Evolutionary conservation across 2,113 vertebrate species (phyloP), one percentile per base, ranked within the genome.

Genomic region (Leptodactylus fuscus): DNA sequence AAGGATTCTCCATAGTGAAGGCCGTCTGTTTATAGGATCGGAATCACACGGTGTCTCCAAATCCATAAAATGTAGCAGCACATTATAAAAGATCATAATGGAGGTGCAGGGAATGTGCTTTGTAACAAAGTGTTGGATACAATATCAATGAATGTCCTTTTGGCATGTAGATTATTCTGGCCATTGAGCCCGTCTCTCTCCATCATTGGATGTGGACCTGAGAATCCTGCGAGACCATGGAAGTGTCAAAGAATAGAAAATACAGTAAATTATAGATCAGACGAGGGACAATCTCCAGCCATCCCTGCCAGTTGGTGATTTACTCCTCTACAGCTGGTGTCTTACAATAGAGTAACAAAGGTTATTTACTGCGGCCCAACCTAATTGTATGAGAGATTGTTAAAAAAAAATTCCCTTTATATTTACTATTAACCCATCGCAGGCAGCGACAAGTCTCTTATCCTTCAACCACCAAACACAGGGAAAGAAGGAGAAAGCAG

Each of bases 231-330:
- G 51, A 83, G 69, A 71, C 24, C n/a, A 6, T 5, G 27, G 34
- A 41, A 55, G 29, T 82, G 67, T 71, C 81, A 55, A 38, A 73
- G 18, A 27, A 58, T 41, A 62, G 69, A 44, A 71, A 55, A 81
- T 81, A 44, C 38, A 11, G 78, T 81, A 32, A 81, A 81, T 65
- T 81, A 81, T 81, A 48, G 24, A 81, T 44, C 55, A 65, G 58
- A 12, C 29, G 58, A 62, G 51, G 18, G 49, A 44, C 27, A 65
- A 62, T 24, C 27, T 67, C 12, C 46, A 46, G 41, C n/a, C 29
- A 44, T 81, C 6, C 34, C 20, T 13, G 8, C 32, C 75, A 22
- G 18, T 58, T n/a, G n/a, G 49, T 20, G 3, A 38, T 78, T 77
- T 51, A 53, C 49, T 77, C 49, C 4, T 34, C 29, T 20, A 36